These are phyloP conservation scores for Otis tarda DNA, from an alignment of 2,113 vertebrate genomes.

Conservation along the genomic window DNA sequence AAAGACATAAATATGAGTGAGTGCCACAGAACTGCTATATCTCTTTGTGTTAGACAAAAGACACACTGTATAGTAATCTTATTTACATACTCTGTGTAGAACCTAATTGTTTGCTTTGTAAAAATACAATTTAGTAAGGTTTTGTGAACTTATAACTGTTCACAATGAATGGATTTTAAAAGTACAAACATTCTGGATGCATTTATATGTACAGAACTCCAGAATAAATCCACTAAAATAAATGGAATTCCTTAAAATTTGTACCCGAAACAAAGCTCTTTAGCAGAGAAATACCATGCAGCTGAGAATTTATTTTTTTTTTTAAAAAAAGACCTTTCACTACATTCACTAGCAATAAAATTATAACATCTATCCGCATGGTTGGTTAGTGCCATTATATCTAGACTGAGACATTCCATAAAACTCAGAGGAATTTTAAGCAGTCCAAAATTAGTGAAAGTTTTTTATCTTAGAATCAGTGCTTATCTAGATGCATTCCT, in stretches of 20 bases:
- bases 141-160: background rate
- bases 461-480: background rate
- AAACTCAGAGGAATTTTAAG: background rate
- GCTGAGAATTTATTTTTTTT: background rate
- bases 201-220: background rate
- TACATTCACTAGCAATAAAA: background rate
- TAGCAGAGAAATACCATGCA: background rate
- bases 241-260: background rate
- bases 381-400: background rate
- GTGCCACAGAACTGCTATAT: background rate
- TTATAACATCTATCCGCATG: background rate
- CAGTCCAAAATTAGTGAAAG: background rate
- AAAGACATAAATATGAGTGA: background rate
- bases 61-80: background rate
- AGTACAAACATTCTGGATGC: background rate
- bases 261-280: background rate
- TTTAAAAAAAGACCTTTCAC: background rate
- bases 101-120: background rate
- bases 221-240: background rate
- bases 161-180: background rate
- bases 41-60: background rate
- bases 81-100: background rate
- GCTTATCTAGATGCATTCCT: background rate
- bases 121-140: background rate
- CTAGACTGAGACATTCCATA: background rate